Base-by-base conservation (phyloP, 2,888 invertebrate species). In the Penaeus monodon region DNA sequence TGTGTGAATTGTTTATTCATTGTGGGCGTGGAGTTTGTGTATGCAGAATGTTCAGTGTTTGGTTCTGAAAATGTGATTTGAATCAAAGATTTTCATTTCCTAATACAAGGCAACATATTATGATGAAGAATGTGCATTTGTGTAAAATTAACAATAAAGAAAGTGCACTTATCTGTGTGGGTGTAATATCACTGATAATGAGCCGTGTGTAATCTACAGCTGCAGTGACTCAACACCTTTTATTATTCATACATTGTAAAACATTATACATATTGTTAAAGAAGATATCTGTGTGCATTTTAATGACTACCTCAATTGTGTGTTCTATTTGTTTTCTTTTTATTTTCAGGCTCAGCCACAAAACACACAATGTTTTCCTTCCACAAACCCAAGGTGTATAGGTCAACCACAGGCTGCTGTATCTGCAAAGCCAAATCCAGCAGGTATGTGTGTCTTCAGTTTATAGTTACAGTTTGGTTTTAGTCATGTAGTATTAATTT, bases 381-480 rank as follows among this genome's bases (percentile, higher is more conserved):
- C 93, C 96, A 96, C 93, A 96, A 96, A 92, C 96, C 96, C 90
- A 96, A 96, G 93, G 96, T 96, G 89, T 97, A 96, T 92, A 94
- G 96, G 91, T 96, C 96, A 84, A 94, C 95, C 84, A 95, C 95
- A 91, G 97, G 97, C 81, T 97, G 97, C 92, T 97, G 96, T 92
- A 97, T 97, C 91, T 97, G 96, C 92, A 95, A 96, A 92, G 96
- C 96, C 76, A 97, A 97, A 93, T 96, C 96, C 49, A 95, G 95
- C 94, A 95, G 95, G 95, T 95, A 14, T 81, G 88, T 86, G 20
- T 27, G 27, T 29, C n/a, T n/a, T 65, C 65, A 2, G 29, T 63
- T 74, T 33, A 22, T 33, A 29, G 10, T 17, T 81, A 49, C 17
- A 27, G 68, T 70, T 38, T 14, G 14, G 70, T 12, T 57, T 44